Conservation (phyloP, 2,113 vertebrate genomes). For the Chrysochloris asiatica region DNA sequence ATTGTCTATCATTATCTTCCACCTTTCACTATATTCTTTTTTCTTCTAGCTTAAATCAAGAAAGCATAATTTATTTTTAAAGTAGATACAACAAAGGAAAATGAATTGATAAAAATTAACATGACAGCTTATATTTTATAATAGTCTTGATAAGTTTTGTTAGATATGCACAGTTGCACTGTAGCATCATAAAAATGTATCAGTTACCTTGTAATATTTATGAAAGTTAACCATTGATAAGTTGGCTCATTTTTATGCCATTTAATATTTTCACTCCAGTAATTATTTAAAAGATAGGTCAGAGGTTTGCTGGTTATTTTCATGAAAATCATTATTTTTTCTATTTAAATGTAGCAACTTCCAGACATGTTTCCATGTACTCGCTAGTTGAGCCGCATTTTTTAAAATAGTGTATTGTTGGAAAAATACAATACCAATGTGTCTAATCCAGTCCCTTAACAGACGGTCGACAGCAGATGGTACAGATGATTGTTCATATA, state of each 20-base stretch:
- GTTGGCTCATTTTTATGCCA: background rate
- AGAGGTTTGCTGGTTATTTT: background rate
- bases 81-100: background rate
- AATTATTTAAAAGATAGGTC: background rate
- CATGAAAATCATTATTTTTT: background rate
- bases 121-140: background rate
- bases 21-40: background rate
- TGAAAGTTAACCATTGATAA: background rate
- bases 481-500: background rate
- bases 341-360: background rate
- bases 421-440: conserved; percentile 31
- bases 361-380: background rate
- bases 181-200: background rate
- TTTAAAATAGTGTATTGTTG: conserved; percentile 46
- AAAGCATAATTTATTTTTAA: background rate
- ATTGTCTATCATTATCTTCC: background rate
- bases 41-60: background rate
- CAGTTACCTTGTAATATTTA: background rate
- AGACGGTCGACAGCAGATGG: conserved; percentile 40
- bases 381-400: background rate
- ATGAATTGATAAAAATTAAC: background rate
- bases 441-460: background rate
- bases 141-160: background rate
- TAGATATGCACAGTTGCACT: background rate
- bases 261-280: background rate